Conservation (phyloP, 1,140 invertebrate genomes). For the Drosophila kepulauana region DNA sequence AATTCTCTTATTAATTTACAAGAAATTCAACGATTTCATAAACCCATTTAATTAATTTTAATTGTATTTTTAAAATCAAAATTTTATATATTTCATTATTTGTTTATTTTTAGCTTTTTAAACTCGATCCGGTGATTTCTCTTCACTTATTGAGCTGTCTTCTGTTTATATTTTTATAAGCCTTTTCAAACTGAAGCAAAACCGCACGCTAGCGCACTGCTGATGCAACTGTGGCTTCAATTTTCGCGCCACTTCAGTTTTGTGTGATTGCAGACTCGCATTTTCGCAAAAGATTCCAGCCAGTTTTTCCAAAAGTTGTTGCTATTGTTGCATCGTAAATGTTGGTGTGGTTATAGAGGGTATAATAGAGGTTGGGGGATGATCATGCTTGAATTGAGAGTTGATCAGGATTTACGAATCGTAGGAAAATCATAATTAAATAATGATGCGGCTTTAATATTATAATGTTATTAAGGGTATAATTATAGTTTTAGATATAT, state of each 20-base stretch:
- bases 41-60: no score
- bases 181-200: conserved; percentile 61
- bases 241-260: conserved; percentile 83
- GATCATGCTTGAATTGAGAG: no score
- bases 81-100: no score
- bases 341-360: conserved; percentile 64
- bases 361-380: not conserved
- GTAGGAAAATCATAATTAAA: no score
- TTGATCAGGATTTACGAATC: no score
- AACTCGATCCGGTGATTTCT: conserved; percentile 47
- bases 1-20: no score
- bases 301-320: conserved; percentile 50
- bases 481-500: no score
- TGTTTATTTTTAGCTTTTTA: conserved; percentile 57
- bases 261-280: conserved; percentile 68
- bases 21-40: no score
- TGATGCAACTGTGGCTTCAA: conserved; percentile 80
- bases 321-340: conserved; percentile 50
- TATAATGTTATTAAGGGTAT: no score
- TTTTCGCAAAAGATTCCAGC: conserved; percentile 58
- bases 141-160: conserved; percentile 45
- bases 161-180: conserved; percentile 60
- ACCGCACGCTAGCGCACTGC: conserved; percentile 80
- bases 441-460: no score
- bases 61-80: no score